Conservation (phyloP, 2,888 invertebrate genomes). For the Quadriops clusia region DNA sequence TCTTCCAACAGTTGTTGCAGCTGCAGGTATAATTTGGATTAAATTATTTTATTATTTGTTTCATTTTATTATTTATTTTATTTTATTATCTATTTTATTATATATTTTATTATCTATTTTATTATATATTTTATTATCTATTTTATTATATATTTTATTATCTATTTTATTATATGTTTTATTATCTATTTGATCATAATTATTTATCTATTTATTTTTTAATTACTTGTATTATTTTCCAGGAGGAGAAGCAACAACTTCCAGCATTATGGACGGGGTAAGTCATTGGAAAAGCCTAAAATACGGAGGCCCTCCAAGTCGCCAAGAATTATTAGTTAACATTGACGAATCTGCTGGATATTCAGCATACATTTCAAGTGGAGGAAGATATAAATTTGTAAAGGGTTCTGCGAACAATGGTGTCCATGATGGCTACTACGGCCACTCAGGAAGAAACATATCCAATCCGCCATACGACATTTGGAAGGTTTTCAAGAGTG, state of each 20-base stretch:
- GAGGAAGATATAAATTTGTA: slow-evolving; percentile 27
- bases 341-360: slow-evolving; percentile 29
- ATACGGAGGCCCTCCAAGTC: slow-evolving; percentile 13
- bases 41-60: too few relatives aligned
- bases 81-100: too few relatives aligned
- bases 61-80: too few relatives aligned
- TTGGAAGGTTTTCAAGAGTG: slow-evolving; percentile 21
- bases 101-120: too few relatives aligned
- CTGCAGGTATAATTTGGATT: too few relatives aligned
- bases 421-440: slow-evolving; percentile 22
- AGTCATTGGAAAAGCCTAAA: slow-evolving; percentile 32
- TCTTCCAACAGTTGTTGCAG: slow-evolving; percentile 55
- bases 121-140: too few relatives aligned
- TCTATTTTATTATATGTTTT: too few relatives aligned
- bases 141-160: too few relatives aligned
- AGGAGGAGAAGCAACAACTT: slow-evolving; percentile 24
- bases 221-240: too few relatives aligned
- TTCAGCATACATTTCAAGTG: slow-evolving; percentile 29
- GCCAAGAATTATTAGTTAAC: slow-evolving; percentile 25
- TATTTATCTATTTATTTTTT: too few relatives aligned
- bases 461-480: slow-evolving; percentile 22
- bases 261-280: slow-evolving; percentile 30
- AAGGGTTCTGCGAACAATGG: slow-evolving; percentile 24
- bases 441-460: slow-evolving; percentile 21
- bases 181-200: too few relatives aligned